Evolutionary conservation across 2,113 vertebrate species (phyloP).

Genomic region (Bettongia penicillata): DNA sequence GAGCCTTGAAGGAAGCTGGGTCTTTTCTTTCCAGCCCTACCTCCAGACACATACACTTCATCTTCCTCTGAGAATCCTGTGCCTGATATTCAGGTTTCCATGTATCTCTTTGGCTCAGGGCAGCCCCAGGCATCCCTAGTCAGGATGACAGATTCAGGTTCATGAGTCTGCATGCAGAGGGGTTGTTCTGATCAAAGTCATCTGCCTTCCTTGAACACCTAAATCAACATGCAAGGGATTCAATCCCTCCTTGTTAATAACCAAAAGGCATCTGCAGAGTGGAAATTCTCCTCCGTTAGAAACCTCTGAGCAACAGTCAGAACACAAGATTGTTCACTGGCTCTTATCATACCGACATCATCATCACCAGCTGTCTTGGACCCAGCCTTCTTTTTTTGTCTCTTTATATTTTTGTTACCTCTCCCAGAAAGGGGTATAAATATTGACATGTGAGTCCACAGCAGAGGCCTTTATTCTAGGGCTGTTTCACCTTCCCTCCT

Average conservation of each 20-base stretch:
- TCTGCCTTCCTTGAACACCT: constrained; percentile 14
- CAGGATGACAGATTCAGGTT: constrained; percentile 19
- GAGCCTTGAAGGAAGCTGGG: not conserved
- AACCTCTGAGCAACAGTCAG: constrained; percentile 46
- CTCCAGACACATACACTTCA: not conserved
- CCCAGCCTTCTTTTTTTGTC: constrained; percentile 7
- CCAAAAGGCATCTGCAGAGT: constrained; percentile 59
- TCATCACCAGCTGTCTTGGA: constrained; percentile 4
- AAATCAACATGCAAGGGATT: not conserved
- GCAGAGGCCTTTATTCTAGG: constrained; percentile 65
- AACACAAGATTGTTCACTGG: constrained; percentile 27
- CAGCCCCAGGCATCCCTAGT: not conserved
- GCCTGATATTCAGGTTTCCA: not conserved
- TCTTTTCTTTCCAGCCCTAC: not conserved
- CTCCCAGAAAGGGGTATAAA: constrained; percentile 70
- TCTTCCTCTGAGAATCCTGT: not conserved
- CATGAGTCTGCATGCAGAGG: not conserved
- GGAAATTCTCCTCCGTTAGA: not conserved
- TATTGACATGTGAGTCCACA: constrained; percentile 69
- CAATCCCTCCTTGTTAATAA: not conserved
- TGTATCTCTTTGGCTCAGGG: not conserved
- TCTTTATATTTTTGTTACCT: constrained; percentile 71
- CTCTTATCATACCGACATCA: not conserved
- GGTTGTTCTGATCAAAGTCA: constrained; percentile 18
- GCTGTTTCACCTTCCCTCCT: constrained; percentile 66